Evolutionary conservation across 1,140 invertebrate genomes (phyloP).

Genomic region (Drosophila kohkoa): DNA sequence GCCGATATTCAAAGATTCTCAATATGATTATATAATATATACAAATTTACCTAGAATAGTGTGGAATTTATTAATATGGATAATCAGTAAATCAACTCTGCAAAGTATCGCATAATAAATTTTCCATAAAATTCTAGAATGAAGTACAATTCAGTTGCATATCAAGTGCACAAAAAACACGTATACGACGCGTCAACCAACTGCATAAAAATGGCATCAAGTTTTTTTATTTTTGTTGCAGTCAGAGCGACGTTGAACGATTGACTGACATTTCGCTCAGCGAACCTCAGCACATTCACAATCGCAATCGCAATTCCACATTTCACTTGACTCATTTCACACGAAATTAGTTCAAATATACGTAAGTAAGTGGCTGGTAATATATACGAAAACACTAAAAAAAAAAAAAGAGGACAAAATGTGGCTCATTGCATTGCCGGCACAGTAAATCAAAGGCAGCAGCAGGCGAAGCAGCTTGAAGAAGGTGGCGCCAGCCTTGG

Average conservation of each 20-base stretch:
- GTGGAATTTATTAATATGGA: too few species aligned
- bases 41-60: too few species aligned
- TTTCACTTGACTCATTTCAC: constrained; percentile 48
- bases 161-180: constrained; percentile 4
- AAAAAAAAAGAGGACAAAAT: constrained; percentile 41
- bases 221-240: neutral
- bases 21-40: too few species aligned
- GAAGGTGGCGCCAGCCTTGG: constrained; percentile 34
- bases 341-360: constrained; percentile 60
- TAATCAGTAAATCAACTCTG: too few species aligned
- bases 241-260: constrained; percentile 60
- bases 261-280: constrained; percentile 69
- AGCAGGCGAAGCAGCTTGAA: constrained; percentile 12
- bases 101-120: too few species aligned
- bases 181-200: constrained; percentile 20
- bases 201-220: neutral
- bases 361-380: constrained; percentile 28
- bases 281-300: constrained; percentile 67
- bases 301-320: constrained; percentile 24
- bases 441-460: constrained; percentile 69
- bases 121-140: neutral
- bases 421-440: constrained; percentile 54
- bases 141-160: neutral
- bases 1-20: neutral
- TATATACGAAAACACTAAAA: constrained; percentile 12